These are phyloP conservation scores for Herpetotheres cachinnans DNA, from an alignment of 2,113 vertebrate genomes.

Conservation along the genomic window DNA sequence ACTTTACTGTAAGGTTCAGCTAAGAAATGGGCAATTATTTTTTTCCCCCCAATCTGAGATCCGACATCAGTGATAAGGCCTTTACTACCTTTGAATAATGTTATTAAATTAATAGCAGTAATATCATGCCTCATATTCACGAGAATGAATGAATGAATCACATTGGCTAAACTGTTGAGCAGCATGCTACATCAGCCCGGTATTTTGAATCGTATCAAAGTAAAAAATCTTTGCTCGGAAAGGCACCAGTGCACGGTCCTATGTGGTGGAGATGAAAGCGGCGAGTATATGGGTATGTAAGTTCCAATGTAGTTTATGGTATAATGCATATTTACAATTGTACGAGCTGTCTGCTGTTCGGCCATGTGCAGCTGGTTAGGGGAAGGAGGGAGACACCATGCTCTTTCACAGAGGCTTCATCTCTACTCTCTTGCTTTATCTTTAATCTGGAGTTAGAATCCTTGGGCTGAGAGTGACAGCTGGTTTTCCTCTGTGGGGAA, in stretches of 20 bases:
- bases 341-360: background rate
- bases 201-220: background rate
- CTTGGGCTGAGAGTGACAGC: background rate
- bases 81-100: constrained; percentile 11
- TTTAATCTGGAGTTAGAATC: background rate
- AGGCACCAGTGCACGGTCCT: background rate
- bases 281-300: background rate
- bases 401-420: background rate
- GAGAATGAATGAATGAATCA: background rate
- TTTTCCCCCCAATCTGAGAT: background rate
- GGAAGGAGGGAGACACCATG: background rate
- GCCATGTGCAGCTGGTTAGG: background rate
- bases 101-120: constrained; percentile 5
- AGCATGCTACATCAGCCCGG: background rate
- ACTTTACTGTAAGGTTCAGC: background rate
- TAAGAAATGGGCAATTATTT: background rate
- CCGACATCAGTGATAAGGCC: background rate
- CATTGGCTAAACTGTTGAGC: background rate
- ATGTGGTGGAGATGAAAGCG: background rate
- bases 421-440: background rate
- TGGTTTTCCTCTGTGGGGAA: background rate
- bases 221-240: background rate
- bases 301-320: constrained; percentile 9
- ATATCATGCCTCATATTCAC: background rate
- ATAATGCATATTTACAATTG: background rate